Conservation (phyloP, 2,888 invertebrate genomes). For the Mimas tiliae region DNA sequence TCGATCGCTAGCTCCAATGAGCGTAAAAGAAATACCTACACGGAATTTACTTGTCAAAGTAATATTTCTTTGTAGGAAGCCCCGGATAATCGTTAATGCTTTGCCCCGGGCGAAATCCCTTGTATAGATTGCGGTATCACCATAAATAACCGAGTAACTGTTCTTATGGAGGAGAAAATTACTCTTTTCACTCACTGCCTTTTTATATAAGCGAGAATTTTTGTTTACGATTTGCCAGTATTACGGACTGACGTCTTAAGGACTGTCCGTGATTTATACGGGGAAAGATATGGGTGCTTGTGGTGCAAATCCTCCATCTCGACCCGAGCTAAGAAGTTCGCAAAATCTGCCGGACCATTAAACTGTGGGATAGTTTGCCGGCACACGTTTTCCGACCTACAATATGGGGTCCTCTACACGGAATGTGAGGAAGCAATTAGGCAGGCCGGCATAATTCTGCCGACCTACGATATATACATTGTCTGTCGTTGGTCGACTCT, state of each 20-base stretch:
- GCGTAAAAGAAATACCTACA: slow-evolving; percentile 64
- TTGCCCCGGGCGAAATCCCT: slow-evolving; percentile 76
- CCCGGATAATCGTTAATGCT: slow-evolving; percentile 79
- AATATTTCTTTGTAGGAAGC: slow-evolving; percentile 76
- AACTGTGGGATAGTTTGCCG: too few species aligned
- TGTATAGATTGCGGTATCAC: slow-evolving; percentile 82
- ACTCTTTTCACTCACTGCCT: slow-evolving; percentile 76
- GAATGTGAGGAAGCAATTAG: too few species aligned
- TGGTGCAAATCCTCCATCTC: too few species aligned
- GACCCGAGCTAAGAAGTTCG: too few species aligned
- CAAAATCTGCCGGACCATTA: too few species aligned
- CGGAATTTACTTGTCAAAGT: slow-evolving; percentile 77
- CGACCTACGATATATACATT: too few species aligned
- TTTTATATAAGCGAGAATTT: slow-evolving; percentile 67
- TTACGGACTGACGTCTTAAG: slow-evolving; percentile 44
- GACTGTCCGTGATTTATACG: slow-evolving; percentile 1
- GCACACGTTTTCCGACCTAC: too few species aligned
- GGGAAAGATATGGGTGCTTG: too few species aligned
- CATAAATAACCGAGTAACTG: slow-evolving; percentile 82
- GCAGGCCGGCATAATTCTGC: too few species aligned
- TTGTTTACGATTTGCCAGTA: slow-evolving; percentile 62
- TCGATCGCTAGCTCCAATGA: slow-evolving; percentile 48
- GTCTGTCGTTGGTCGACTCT: too few species aligned
- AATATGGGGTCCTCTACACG: too few species aligned
- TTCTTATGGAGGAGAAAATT: slow-evolving; percentile 81